phyloP scores from a whole-genome alignment of 2,888 invertebrate genomes.

The Andrena hattorfiana region DNA sequence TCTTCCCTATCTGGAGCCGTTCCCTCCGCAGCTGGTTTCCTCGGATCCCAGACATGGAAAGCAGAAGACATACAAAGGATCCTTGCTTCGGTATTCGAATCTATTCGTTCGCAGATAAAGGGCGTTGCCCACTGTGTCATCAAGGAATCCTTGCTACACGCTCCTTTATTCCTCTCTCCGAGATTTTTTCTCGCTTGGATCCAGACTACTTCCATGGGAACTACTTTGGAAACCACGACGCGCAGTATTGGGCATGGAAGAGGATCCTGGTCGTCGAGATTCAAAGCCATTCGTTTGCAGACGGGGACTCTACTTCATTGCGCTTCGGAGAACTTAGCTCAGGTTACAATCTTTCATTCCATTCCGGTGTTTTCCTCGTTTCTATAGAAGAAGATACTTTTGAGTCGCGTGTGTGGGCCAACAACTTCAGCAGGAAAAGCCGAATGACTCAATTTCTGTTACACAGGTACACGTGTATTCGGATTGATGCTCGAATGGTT shows the following conservation, averaged over 20 bases:
- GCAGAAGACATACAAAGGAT: constrained; percentile 31
- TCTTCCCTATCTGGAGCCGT: background rate
- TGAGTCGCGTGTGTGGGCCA: background rate
- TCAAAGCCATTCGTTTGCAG: constrained; percentile 27
- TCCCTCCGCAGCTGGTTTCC: background rate
- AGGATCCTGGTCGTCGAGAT: background rate
- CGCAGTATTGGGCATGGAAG: background rate
- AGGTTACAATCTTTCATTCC: background rate
- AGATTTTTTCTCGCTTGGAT: background rate
- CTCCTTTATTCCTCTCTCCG: background rate
- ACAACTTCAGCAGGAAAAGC: background rate
- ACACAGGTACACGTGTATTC: no score
- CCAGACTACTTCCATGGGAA: constrained; percentile 7
- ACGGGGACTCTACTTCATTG: constrained; percentile 19
- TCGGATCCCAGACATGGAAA: constrained; percentile 1
- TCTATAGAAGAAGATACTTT: background rate
- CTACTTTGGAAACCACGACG: constrained; percentile 14
- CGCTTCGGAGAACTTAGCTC: constrained; percentile 4
- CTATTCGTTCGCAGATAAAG: constrained; percentile 28
- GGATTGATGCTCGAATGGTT: no score
- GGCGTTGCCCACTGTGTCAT: constrained; percentile 1
- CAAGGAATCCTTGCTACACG: background rate
- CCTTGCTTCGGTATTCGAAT: constrained; percentile 15
- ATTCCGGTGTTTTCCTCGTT: background rate
- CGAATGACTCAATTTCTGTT: no score